phyloP scores from a whole-genome alignment of 2,113 vertebrate genomes.

The Chiloscyllium plagiosum region DNA sequence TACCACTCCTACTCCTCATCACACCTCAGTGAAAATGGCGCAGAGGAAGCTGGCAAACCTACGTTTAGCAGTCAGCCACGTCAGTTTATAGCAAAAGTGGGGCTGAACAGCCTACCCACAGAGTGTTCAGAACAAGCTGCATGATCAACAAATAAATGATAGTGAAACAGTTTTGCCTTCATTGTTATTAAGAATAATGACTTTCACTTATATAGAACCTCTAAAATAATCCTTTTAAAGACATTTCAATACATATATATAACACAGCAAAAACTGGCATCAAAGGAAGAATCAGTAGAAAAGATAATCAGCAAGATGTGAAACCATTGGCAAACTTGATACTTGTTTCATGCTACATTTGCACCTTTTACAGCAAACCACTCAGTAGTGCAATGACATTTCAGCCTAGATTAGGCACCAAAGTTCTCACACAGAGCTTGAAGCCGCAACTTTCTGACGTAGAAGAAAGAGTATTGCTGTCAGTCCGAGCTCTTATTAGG shows the following conservation, averaged over 20 bases:
- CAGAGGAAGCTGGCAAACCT: too few species aligned
- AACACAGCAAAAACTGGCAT: background rate
- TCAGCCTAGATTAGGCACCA: background rate
- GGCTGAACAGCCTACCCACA: background rate
- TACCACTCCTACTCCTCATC: too few species aligned
- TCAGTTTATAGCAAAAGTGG: too few species aligned
- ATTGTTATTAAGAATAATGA: background rate
- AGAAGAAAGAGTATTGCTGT: background rate
- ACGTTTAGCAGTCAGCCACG: too few species aligned
- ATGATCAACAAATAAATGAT: background rate
- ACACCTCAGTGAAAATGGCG: too few species aligned
- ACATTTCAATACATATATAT: background rate
- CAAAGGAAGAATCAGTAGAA: background rate
- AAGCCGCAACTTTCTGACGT: background rate
- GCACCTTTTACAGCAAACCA: background rate
- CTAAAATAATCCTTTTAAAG: background rate
- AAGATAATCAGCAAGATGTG: background rate
- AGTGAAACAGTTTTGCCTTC: background rate
- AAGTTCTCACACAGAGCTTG: background rate
- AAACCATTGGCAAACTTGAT: background rate
- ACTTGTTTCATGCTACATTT: background rate
- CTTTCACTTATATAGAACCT: background rate
- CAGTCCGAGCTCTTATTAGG: background rate
- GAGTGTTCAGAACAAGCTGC: background rate
- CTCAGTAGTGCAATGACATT: background rate